These are phyloP conservation scores for Parnassius glacialis DNA, from an alignment of 2,888 invertebrate species.

Conservation along the genomic window DNA sequence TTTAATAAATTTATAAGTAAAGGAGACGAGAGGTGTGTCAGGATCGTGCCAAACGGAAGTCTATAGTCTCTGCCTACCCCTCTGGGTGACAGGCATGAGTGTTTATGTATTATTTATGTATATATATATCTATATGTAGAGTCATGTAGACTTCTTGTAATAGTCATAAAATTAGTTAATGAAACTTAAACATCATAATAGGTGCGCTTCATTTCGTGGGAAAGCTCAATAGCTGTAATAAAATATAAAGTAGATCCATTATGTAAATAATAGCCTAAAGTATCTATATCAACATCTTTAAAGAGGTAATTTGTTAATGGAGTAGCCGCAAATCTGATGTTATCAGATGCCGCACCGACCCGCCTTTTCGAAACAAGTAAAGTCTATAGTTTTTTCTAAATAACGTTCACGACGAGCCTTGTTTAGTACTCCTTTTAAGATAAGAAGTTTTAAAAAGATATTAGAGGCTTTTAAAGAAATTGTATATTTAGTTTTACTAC, in stretches of 20 bases:
- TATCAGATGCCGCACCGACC: conserved; percentile 71
- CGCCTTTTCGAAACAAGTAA: conserved; percentile 74
- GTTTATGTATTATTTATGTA: neutral
- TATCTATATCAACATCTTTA: conserved; percentile 42
- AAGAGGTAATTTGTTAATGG: conserved; percentile 76
- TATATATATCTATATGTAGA: too few species aligned
- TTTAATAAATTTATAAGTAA: too few species aligned
- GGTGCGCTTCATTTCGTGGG: neutral
- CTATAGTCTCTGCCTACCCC: too few species aligned
- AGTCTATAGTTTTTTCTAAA: conserved; percentile 67
- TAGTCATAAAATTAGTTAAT: too few species aligned
- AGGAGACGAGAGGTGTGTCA: too few species aligned
- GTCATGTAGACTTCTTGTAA: too few species aligned
- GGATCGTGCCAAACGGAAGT: too few species aligned
- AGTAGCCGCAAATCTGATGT: conserved; percentile 68
- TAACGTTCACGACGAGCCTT: conserved; percentile 67
- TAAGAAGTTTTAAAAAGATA: conserved; percentile 73
- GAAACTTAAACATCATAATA: too few species aligned
- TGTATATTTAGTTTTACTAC: conserved; percentile 46
- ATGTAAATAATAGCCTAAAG: conserved; percentile 21
- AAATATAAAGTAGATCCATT: conserved; percentile 5
- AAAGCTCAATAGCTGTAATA: neutral
- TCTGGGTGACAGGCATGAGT: too few species aligned
- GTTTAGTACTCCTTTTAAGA: conserved; percentile 71
- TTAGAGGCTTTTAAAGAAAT: conserved; percentile 73